Evolutionary conservation across 2,797 vertebrate species (phyloP).

Genomic region (Darevskia mixta): DNA sequence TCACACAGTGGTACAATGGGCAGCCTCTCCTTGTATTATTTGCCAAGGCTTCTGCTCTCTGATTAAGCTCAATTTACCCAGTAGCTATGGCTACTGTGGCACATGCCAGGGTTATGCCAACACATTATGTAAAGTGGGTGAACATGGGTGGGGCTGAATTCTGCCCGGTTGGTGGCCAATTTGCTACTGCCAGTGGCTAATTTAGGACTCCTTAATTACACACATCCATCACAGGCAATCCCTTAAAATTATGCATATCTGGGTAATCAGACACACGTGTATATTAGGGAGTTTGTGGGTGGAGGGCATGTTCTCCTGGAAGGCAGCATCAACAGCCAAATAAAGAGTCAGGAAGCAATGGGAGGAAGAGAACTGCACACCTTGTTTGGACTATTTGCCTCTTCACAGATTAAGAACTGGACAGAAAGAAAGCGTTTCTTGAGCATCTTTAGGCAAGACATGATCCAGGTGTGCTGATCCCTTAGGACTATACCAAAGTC

Average conservation of each 20-base stretch:
- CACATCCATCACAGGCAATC: neutral
- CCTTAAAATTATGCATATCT: neutral
- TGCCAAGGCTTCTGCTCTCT: too few relatives aligned
- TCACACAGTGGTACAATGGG: neutral
- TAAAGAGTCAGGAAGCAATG: neutral
- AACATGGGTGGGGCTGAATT: neutral
- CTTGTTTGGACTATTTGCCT: neutral
- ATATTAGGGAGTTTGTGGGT: neutral
- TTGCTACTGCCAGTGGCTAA: neutral
- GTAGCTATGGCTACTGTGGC: too few relatives aligned
- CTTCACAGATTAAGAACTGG: neutral
- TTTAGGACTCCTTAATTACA: neutral
- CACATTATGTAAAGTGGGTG: neutral
- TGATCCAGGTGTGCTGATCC: too few relatives aligned
- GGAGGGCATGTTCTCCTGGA: neutral
- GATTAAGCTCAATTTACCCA: too few relatives aligned
- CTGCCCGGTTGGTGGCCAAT: neutral
- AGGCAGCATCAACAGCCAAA: too few relatives aligned
- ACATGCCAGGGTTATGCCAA: too few relatives aligned
- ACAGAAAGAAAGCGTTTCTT: too few relatives aligned
- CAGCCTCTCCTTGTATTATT: neutral
- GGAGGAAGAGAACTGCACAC: too few relatives aligned
- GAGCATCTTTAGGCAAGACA: too few relatives aligned
- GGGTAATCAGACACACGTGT: neutral
- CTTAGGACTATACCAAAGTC: too few relatives aligned